A percentile compares a stretch with the other conserved stretches of the same genome.
Conservation (phyloP, 2,888 invertebrate genomes). For the Dryomyza anilis region DNA sequence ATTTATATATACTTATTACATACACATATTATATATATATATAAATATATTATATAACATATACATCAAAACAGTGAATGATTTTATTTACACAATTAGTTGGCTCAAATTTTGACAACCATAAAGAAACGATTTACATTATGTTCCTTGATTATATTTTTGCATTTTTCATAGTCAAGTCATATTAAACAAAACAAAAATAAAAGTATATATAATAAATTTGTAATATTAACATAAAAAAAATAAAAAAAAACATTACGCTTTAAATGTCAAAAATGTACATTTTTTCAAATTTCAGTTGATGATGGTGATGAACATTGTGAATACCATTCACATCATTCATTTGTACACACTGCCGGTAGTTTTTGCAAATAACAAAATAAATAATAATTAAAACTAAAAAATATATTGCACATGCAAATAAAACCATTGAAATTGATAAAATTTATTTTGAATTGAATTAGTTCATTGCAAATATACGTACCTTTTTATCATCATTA, state of each 20-base stretch:
- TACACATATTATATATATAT: slow-evolving; percentile 21
- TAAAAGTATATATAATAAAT: too few species aligned
- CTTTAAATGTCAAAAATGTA: slow-evolving; percentile 24
- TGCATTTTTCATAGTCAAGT: not conserved
- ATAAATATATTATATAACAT: slow-evolving; percentile 17
- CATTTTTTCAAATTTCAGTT: slow-evolving; percentile 16
- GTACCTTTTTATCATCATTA: not conserved
- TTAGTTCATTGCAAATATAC: not conserved
- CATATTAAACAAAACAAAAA: not conserved
- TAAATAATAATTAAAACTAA: slow-evolving; percentile 9
- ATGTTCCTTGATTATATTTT: too few species aligned
- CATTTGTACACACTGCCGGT: slow-evolving; percentile 19
- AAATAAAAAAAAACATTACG: slow-evolving; percentile 15
- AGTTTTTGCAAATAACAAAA: slow-evolving; percentile 20
- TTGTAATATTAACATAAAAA: not conserved
- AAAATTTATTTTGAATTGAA: not conserved
- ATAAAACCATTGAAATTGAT: too few species aligned
- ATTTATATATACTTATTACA: slow-evolving; percentile 30
- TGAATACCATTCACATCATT: slow-evolving; percentile 2
- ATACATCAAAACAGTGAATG: slow-evolving; percentile 26
- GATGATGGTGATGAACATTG: slow-evolving; percentile 24
- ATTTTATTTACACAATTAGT: slow-evolving; percentile 33
- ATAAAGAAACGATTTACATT: not conserved
- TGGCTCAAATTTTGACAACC: too few species aligned
- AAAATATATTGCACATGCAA: not conserved